Percentiles rank a stretch among this genome's conserved stretches.
phyloP scores from a whole-genome alignment of 2,797 vertebrate species.

The Glossophaga mutica region DNA sequence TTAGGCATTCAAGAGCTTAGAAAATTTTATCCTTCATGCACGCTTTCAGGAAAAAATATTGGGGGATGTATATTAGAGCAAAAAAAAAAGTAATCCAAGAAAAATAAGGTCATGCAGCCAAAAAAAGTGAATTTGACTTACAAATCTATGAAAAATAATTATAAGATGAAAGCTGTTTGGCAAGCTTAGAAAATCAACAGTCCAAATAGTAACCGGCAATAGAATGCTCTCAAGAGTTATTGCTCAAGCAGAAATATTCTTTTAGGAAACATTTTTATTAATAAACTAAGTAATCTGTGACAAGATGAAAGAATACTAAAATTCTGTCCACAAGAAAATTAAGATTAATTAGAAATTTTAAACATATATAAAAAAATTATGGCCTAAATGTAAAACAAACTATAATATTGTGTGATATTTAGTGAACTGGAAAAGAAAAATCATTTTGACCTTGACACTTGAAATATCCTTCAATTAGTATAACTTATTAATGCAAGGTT shows the following conservation, averaged over 20 bases:
- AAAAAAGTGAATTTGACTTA: slow-evolving; percentile 16
- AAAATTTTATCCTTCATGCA: background rate
- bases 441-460: background rate
- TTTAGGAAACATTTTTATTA: background rate
- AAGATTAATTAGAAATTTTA: slow-evolving; percentile 22
- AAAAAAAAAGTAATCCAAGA: slow-evolving; percentile 21
- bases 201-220: background rate
- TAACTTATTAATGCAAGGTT: background rate
- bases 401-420: background rate
- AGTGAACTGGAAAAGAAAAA: background rate
- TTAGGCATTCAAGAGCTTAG: background rate
- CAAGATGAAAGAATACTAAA: background rate
- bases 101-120: background rate
- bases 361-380: background rate
- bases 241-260: background rate
- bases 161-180: background rate
- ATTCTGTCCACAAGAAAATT: background rate
- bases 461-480: background rate
- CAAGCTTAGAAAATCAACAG: background rate
- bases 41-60: background rate
- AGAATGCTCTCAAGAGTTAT: background rate
- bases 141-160: slow-evolving; percentile 45
- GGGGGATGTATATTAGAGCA: background rate
- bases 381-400: background rate
- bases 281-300: background rate